These are phyloP conservation scores for Chrysochloris asiatica DNA, from an alignment of 2,113 vertebrate species.

Conservation along the genomic window DNA sequence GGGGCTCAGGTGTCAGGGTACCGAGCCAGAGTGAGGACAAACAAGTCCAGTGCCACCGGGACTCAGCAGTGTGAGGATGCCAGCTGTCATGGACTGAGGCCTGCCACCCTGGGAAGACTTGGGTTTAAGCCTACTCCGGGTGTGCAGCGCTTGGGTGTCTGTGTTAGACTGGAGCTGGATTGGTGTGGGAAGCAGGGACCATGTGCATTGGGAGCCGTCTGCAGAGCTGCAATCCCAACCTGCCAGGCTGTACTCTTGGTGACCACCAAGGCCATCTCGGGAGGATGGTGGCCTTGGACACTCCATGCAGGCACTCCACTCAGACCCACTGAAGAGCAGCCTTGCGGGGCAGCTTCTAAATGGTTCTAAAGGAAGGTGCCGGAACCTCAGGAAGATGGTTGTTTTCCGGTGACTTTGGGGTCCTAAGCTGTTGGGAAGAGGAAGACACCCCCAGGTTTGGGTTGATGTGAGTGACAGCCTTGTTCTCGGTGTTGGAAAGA, in stretches of 20 bases:
- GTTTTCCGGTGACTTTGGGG: not conserved
- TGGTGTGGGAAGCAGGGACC: not conserved
- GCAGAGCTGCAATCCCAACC: not conserved
- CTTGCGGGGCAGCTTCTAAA: no score
- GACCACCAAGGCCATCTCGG: not conserved
- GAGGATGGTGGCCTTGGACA: not conserved
- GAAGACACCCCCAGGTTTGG: not conserved
- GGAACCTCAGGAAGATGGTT: no score
- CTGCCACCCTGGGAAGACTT: not conserved
- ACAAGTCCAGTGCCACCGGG: not conserved
- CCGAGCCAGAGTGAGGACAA: not conserved
- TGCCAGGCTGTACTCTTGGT: not conserved
- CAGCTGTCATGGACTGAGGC: not conserved
- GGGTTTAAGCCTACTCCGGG: not conserved
- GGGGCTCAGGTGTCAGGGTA: not conserved
- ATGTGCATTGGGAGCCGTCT: not conserved
- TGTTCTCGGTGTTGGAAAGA: no score
- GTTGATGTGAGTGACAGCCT: fast-evolving
- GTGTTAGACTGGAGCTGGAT: not conserved
- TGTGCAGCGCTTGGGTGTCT: not conserved
- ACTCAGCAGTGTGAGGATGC: no score
- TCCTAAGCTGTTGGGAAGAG: not conserved
- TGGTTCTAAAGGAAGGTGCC: no score
- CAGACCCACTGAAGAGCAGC: no score
- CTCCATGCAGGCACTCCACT: no score